Base-by-base conservation (phyloP, 2,113 vertebrate species). In the Esox niger region DNA sequence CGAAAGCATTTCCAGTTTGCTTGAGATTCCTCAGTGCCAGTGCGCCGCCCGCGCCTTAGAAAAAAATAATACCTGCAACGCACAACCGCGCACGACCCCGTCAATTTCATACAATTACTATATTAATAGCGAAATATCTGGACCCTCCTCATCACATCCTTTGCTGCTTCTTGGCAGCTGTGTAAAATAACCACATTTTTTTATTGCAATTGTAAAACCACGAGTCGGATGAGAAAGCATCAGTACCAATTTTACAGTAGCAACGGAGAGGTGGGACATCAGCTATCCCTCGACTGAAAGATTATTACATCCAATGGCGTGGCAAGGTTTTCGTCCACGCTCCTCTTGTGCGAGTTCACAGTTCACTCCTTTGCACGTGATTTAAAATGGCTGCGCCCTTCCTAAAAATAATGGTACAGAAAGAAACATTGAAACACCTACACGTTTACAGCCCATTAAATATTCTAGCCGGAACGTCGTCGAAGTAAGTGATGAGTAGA, bases 21-120 rank as follows among this genome's bases (percentile, higher is more conserved):
- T n/a, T n/a, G n/a, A 17, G 77, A 82, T 76, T 77, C 81, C 78
- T 62, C 58, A 20, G 66, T 72, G 66, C 77, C 76, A 66, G 79
- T 78, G 83, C 87, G 86, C 87, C 83, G 84, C 80, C 88, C 83
- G 85, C 65, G n/a, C n/a, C n/a, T n/a, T n/a, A n/a, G n/a, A 73
- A 87, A 84, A 84, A 76, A 83, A 85, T 76, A 83, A 85, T 76
- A 84, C 75, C 86, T 83, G 85, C 78, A 80, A 86, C 68, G 86
- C 84, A 74, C 87, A 86, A 79, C 75, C 82, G 73, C 81, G 79
- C 75, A 75, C 76, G 59, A 71, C 66, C 68, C 76, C 80, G 47
- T 73, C 73, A 46, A 73, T 75, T 63, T 69, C 59, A 81, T 59
- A 70, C 68, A 61, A 63, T 66, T 74, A 65, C 32, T 31, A 0